Conservation (phyloP, 2,797 vertebrate species). For the Chromobotia macracanthus region DNA sequence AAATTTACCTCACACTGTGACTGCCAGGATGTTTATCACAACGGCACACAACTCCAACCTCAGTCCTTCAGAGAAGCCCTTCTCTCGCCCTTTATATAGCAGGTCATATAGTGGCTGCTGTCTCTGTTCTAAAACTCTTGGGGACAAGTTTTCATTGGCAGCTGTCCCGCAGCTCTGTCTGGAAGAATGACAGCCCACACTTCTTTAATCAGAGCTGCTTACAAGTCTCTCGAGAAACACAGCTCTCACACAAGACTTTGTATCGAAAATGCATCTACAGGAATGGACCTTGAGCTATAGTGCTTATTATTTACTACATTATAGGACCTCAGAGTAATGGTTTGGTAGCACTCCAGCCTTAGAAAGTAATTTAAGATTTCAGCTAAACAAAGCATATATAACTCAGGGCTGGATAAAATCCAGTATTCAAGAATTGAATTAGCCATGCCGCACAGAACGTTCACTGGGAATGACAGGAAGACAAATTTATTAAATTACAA, state of each 20-base stretch:
- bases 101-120: constrained; percentile 27
- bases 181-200: constrained; percentile 30
- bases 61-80: constrained; percentile 40
- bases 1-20: constrained; percentile 14
- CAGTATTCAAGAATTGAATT: background rate
- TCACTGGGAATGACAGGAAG: too few relatives aligned
- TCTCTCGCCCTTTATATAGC: constrained; percentile 4
- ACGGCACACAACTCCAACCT: constrained; percentile 11
- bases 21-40: constrained; percentile 35
- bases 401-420: background rate
- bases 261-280: background rate
- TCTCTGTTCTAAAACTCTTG: constrained; percentile 25
- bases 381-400: background rate
- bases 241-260: constrained; percentile 12
- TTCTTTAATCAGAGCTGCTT: constrained; percentile 25
- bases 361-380: background rate
- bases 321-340: background rate
- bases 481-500: too few relatives aligned
- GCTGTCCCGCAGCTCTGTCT: constrained; percentile 37
- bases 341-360: background rate
- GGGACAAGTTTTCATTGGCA: constrained; percentile 33
- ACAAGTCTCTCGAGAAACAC: constrained; percentile 21
- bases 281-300: background rate
- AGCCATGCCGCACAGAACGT: background rate
- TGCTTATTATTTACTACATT: constrained; percentile 3